Conservation (phyloP, 2,113 vertebrate genomes). For the Elachura formosa region DNA sequence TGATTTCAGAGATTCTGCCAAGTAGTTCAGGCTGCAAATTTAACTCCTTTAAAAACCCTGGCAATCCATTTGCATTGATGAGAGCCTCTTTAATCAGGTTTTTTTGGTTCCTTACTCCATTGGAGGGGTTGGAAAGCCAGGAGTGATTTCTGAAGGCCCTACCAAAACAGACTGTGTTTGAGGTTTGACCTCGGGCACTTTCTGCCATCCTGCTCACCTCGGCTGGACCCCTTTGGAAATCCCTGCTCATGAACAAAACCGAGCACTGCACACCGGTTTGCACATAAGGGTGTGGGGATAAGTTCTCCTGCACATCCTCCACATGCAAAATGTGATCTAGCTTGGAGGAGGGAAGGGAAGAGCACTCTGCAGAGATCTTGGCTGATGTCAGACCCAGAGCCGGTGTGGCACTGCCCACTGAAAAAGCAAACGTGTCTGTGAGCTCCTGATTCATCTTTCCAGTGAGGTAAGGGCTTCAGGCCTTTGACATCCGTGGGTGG, state of each 20-base stretch:
- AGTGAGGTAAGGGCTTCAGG: background rate
- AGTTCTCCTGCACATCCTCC: background rate
- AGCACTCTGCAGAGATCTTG: background rate
- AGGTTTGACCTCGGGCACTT: background rate
- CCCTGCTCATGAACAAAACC: background rate
- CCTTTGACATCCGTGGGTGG: background rate
- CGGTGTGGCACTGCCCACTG: accelerated
- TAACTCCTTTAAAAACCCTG: constrained; percentile 10
- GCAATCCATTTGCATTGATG: background rate
- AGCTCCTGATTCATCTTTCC: background rate
- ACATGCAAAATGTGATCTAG: background rate
- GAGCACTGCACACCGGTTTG: background rate
- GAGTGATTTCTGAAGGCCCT: background rate
- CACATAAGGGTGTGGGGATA: background rate
- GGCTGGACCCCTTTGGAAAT: background rate
- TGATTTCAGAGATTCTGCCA: background rate
- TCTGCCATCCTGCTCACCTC: background rate
- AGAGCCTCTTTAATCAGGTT: background rate
- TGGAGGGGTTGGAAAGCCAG: background rate
- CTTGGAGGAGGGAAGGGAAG: background rate
- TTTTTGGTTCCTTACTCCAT: background rate
- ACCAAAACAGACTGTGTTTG: background rate
- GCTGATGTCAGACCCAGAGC: background rate
- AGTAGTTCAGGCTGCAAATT: background rate
- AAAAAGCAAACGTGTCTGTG: background rate